phyloP scores from a whole-genome alignment of 1,140 invertebrate genomes.

The Mamestra configurata region DNA sequence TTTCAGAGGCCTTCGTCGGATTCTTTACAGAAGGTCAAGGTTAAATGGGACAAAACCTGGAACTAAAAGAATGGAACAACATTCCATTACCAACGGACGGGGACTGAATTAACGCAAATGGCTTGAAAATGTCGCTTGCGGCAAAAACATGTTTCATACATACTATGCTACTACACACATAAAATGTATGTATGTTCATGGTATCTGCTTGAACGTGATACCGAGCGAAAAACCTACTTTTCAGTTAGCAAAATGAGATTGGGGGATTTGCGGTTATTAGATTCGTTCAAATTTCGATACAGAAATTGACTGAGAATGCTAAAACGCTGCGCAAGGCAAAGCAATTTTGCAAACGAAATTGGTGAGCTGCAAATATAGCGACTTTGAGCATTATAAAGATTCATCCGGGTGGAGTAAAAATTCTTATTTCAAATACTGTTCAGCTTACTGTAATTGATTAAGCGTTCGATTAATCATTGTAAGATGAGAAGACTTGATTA shows the following conservation, averaged over 20 bases:
- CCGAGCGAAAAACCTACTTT: neutral
- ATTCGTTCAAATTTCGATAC: neutral
- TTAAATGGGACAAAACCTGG: slow-evolving; percentile 36
- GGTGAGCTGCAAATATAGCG: neutral
- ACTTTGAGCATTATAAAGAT: neutral
- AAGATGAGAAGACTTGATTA: slow-evolving; percentile 10
- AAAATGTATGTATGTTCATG: neutral
- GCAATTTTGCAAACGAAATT: slow-evolving; percentile 1
- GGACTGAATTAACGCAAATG: slow-evolving; percentile 52
- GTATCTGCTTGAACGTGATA: neutral
- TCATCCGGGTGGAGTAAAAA: neutral
- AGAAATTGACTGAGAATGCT: neutral
- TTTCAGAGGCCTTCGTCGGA: neutral
- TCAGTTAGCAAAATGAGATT: neutral
- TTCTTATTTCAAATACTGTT: neutral
- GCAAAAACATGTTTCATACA: slow-evolving; percentile 47
- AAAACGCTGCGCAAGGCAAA: neutral
- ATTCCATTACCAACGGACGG: slow-evolving; percentile 30
- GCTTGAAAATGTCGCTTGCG: slow-evolving; percentile 50
- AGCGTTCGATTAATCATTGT: neutral
- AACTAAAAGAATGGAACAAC: slow-evolving; percentile 46
- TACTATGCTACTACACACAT: no score
- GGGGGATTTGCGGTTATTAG: neutral
- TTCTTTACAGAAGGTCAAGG: slow-evolving; percentile 35
- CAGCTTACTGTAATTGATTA: neutral